Percentiles rank a stretch among this genome's conserved stretches.
phyloP scores from a whole-genome alignment of 37 sponge, comb jelly and placozoan genomes.

The Bolinopsis microptera region DNA sequence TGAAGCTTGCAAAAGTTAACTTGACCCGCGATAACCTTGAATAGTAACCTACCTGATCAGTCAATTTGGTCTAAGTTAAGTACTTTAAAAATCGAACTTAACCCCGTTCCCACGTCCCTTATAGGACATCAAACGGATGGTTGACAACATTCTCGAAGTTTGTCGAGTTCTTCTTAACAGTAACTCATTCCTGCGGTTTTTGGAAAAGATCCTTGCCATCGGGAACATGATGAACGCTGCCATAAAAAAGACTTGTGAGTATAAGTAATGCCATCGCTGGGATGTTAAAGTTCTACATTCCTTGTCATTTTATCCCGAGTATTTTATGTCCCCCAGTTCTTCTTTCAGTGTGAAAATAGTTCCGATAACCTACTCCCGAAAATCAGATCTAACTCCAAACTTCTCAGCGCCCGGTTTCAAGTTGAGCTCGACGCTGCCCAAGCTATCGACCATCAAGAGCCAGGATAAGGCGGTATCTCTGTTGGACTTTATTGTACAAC shows the following conservation, averaged over 20 bases:
- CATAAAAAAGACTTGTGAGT: constrained; percentile 42
- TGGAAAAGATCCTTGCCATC: constrained; percentile 27
- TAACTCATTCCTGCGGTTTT: constrained; percentile 25
- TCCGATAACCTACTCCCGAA: no score
- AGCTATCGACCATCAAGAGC: background rate
- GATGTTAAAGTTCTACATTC: background rate
- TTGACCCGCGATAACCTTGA: no score
- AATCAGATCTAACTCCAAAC: no score
- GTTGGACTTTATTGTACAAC: constrained; percentile 50
- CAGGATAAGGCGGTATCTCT: constrained; percentile 19
- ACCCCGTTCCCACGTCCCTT: no score
- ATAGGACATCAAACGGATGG: constrained; percentile 43
- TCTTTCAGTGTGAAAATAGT: no score
- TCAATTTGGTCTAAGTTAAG: no score
- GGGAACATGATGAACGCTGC: constrained; percentile 65
- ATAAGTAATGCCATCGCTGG: background rate
- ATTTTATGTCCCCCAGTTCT: no score
- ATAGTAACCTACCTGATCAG: no score
- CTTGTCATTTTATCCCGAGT: no score
- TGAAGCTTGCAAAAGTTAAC: no score
- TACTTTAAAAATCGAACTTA: no score
- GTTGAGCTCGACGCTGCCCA: constrained; percentile 36
- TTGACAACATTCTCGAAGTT: constrained; percentile 5
- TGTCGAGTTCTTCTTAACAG: background rate
- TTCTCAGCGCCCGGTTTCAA: constrained; percentile 49